A percentile compares a stretch with the other conserved stretches of the same genome.
Conservation (phyloP, 2,113 vertebrate species). For the Otolemur garnettii region DNA sequence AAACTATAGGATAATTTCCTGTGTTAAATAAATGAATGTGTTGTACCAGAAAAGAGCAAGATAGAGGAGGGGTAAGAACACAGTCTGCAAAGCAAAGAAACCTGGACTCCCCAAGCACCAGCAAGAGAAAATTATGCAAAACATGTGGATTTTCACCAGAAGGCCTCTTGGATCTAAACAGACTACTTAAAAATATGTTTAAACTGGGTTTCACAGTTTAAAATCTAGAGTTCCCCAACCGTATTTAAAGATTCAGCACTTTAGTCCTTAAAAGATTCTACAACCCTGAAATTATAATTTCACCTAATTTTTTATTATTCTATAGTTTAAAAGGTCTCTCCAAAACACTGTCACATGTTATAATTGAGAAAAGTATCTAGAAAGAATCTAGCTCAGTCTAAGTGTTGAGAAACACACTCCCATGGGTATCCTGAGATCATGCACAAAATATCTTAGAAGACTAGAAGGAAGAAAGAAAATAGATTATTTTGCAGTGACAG, state of each 20-base stretch:
- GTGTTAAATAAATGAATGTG: background rate
- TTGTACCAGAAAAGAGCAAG: background rate
- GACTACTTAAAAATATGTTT: background rate
- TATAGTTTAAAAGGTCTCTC: background rate
- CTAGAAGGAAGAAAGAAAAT: background rate
- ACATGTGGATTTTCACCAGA: background rate
- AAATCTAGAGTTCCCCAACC: background rate
- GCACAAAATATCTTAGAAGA: background rate
- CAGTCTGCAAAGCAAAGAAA: slow-evolving; percentile 50
- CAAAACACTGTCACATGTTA: slow-evolving; percentile 9
- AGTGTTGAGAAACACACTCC: background rate
- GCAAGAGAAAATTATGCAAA: background rate
- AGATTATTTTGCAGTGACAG: background rate
- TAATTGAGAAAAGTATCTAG: background rate
- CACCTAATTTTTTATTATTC: background rate
- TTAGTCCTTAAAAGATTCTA: background rate
- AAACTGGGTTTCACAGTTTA: slow-evolving; percentile 18
- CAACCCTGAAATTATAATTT: slow-evolving; percentile 17
- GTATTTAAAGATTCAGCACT: background rate
- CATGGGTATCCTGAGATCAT: background rate
- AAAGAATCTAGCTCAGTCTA: slow-evolving; percentile 1
- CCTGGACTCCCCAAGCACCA: background rate
- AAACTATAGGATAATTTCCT: background rate
- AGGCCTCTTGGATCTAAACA: background rate
- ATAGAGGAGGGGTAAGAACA: background rate